Evolutionary conservation across 2,888 invertebrate species (phyloP).

Genomic region (Sabatieria punctata): DNA sequence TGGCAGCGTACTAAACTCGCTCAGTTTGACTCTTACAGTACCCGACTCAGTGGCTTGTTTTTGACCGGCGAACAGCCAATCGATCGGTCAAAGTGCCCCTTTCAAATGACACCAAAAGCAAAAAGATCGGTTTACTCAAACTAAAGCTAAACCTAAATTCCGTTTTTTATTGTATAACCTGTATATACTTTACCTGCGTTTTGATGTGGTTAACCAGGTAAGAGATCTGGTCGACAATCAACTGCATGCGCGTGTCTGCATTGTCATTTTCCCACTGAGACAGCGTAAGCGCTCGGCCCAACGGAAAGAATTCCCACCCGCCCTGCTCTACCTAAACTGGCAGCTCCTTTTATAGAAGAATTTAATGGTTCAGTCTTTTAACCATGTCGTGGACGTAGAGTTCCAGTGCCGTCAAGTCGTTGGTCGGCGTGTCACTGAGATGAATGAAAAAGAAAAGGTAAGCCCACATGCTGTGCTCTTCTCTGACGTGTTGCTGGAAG

Average conservation of each 20-base stretch:
- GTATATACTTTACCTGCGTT: conserved; percentile 30
- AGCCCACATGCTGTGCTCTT: conserved; percentile 36
- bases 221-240: conserved; percentile 30
- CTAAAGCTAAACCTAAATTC: too few species aligned
- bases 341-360: conserved; percentile 18
- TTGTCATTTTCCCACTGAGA: conserved; percentile 34
- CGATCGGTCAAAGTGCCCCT: too few species aligned
- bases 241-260: conserved; percentile 33
- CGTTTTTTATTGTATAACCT: too few species aligned
- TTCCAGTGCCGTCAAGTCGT: conserved; percentile 34
- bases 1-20: too few species aligned
- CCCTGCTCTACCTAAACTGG: conserved; percentile 14
- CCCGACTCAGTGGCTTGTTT: too few species aligned
- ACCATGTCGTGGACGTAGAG: conserved; percentile 32
- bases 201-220: conserved; percentile 32
- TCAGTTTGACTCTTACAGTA: too few species aligned
- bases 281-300: conserved; percentile 33
- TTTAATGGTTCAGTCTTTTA: background rate
- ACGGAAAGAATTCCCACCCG: conserved; percentile 30
- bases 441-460: conserved; percentile 37
- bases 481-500: conserved; percentile 33
- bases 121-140: too few species aligned
- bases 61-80: too few species aligned
- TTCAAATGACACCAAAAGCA: too few species aligned
- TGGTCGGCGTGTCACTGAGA: conserved; percentile 33